Evolutionary conservation across 2,113 vertebrate genomes (phyloP), one percentile per base, ranked within the genome.

Genomic region (Bufo gargarizans): DNA sequence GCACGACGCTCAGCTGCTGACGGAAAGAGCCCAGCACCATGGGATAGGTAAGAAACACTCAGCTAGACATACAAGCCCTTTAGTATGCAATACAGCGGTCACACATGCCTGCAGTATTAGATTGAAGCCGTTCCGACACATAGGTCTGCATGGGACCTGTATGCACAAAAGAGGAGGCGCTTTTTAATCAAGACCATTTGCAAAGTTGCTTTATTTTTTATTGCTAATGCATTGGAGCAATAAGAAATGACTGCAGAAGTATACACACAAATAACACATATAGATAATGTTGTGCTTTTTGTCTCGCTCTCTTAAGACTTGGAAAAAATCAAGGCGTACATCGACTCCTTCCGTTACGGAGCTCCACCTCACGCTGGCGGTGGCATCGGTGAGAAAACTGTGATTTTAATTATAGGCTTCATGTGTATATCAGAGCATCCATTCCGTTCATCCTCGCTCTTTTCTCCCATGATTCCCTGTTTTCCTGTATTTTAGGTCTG

Each of bases 291-390:
- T 1, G 11, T 76, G 7, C 2, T 1, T 19, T 4, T 50, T 67
- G 43, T 49, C 22, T 0, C 53, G 90, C 92, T 90, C 50, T 90
- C 90, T 90, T 43, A 92, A 99, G 98, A 99, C 94, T 92, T 99
- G 94, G 98, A 99, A 93, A 99, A 99, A 93, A 99, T 99, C 91
- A 99, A 97, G 92, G 92, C 97, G 4, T 99, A 99, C 78, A 98
- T 99, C 0, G 98, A 99, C 92, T 99, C 98, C 78, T 99, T 99
- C 93, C 97, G 98, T 4, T 99, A 94, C 90, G 98, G 98, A 88
- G 97, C 98, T 33, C 97, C 98, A 89, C 98, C 98, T 84, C 98
- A 99, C 0, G 98, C 96, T 2, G 98, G 98, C 33, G 98, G 98
- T 90, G 98, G 98, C 90, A 99, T 99, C 92, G 98, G 98, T 99